A percentile compares a stretch with the other conserved stretches of the same genome.
Conservation (phyloP, 2,888 invertebrate genomes). For the Drosophila mayaguana region DNA sequence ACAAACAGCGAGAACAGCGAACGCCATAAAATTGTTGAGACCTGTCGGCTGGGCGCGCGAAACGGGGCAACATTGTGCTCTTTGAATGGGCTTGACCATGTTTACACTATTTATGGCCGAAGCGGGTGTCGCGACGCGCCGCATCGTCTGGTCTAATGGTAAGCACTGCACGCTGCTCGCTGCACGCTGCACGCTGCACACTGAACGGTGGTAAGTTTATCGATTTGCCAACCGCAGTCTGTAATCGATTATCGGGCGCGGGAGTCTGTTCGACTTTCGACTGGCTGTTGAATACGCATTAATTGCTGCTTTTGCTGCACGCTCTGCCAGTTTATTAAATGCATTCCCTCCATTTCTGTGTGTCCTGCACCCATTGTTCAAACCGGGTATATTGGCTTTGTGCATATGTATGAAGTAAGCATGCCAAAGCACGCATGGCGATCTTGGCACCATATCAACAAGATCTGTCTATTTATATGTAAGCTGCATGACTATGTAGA, state of each 20-base stretch:
- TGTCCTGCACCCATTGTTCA: not conserved
- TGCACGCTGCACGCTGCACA: not conserved
- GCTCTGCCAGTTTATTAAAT: constrained; percentile 17
- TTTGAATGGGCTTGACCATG: constrained; percentile 57
- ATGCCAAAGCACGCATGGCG: not conserved
- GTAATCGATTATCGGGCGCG: constrained; percentile 29
- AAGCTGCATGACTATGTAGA: no score
- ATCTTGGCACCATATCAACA: no score
- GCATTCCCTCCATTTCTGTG: constrained; percentile 1
- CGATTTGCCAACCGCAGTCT: constrained; percentile 29
- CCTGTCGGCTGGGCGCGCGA: constrained; percentile 38
- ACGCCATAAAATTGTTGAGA: constrained; percentile 50
- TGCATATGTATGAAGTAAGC: not conserved
- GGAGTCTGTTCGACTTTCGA: constrained; percentile 15
- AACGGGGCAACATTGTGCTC: constrained; percentile 46
- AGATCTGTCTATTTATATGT: no score
- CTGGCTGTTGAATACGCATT: constrained; percentile 6
- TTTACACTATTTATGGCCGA: constrained; percentile 57
- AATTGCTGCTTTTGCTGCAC: constrained; percentile 10
- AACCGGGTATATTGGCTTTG: not conserved
- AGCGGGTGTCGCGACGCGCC: not conserved
- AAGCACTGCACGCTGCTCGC: not conserved
- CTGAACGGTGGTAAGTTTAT: constrained; percentile 36
- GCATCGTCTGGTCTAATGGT: constrained; percentile 4
- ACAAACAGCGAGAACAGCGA: constrained; percentile 7